Percentiles rank a stretch among this genome's conserved stretches.
Conservation (phyloP, 1,140 invertebrate species). For the Monochamus saltuarius region DNA sequence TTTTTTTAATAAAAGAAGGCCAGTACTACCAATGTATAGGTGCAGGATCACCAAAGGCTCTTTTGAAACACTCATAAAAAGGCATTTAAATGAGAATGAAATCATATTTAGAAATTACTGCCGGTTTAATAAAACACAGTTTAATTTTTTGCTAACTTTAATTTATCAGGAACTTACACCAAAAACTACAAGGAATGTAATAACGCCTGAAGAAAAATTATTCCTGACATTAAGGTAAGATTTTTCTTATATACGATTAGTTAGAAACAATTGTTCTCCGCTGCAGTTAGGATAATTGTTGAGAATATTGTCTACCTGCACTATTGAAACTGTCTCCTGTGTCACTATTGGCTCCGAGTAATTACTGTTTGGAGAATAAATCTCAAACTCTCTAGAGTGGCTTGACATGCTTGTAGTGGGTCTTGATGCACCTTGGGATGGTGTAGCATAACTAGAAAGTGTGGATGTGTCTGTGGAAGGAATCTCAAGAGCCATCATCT, state of each 20-base stretch:
- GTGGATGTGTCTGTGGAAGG: background rate
- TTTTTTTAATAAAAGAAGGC: too few relatives aligned
- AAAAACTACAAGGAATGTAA: background rate
- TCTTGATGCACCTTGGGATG: too few relatives aligned
- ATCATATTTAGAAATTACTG: too few relatives aligned
- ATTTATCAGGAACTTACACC: too few relatives aligned
- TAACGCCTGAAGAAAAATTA: conserved; percentile 6
- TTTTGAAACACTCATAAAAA: too few relatives aligned
- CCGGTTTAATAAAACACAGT: too few relatives aligned
- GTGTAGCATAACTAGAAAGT: background rate
- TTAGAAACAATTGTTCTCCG: background rate
- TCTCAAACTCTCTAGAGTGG: background rate
- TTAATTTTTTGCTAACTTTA: too few relatives aligned
- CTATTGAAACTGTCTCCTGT: background rate
- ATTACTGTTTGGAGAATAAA: background rate
- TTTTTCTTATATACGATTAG: conserved; percentile 1
- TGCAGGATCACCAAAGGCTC: too few relatives aligned
- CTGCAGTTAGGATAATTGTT: background rate
- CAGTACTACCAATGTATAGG: too few relatives aligned
- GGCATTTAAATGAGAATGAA: too few relatives aligned
- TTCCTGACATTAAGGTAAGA: conserved; percentile 4
- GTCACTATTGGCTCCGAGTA: background rate
- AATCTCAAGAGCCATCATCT: background rate
- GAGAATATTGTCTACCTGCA: background rate
- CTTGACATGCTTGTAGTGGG: background rate